Evolutionary conservation across 2,113 vertebrate genomes (phyloP).

Genomic region (Equus przewalskii): DNA sequence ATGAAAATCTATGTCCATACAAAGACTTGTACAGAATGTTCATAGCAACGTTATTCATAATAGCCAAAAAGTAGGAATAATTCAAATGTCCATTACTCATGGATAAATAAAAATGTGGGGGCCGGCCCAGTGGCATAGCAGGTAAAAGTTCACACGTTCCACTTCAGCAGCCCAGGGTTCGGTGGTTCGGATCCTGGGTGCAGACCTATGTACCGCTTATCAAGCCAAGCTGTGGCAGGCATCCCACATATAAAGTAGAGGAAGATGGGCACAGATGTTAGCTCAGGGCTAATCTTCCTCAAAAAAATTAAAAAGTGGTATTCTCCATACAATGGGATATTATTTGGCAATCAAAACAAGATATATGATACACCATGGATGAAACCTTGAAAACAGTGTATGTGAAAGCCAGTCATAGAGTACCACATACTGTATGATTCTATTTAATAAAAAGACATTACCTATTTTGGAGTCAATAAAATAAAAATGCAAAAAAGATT

Average conservation of each 20-base stretch:
- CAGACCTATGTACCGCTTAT: too few relatives aligned
- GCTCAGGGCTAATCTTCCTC: too few relatives aligned
- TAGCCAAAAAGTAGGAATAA: not conserved
- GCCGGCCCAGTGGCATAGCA: too few relatives aligned
- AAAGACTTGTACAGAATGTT: not conserved
- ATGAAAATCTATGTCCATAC: not conserved
- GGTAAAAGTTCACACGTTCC: too few relatives aligned
- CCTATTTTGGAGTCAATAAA: not conserved
- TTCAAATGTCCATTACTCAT: not conserved
- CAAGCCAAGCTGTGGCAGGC: too few relatives aligned
- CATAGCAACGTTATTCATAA: not conserved
- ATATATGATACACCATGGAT: not conserved
- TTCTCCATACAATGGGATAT: not conserved
- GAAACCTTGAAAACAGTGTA: not conserved
- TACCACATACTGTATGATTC: not conserved
- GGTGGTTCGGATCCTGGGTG: too few relatives aligned
- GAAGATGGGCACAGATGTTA: too few relatives aligned
- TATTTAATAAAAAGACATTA: not conserved
- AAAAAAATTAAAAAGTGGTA: not conserved
- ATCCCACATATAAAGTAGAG: too few relatives aligned
- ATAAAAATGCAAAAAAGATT: not conserved
- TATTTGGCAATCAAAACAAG: not conserved
- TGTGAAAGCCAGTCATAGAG: not conserved
- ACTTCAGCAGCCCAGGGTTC: too few relatives aligned
- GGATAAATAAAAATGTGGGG: not conserved